phyloP scores from a whole-genome alignment of 2,888 invertebrate genomes.

The Tineola bisselliella region DNA sequence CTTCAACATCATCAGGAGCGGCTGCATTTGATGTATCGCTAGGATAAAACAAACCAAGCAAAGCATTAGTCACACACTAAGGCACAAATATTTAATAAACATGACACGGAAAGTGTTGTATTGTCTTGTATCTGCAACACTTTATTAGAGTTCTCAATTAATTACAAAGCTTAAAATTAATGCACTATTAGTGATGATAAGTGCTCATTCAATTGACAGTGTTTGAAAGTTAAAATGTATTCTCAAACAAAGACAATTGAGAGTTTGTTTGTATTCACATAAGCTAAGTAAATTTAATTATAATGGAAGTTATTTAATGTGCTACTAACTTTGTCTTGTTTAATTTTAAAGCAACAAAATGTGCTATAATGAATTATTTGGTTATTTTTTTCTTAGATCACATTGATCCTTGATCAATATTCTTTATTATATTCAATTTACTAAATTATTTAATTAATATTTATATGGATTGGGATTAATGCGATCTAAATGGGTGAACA shows the following conservation, averaged over 20 bases:
- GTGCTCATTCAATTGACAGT: conserved; percentile 56
- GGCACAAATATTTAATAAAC: conserved; percentile 49
- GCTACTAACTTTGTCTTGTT: conserved; percentile 38
- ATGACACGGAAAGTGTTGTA: conserved; percentile 27
- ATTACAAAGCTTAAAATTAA: conserved; percentile 62
- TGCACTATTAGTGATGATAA: conserved; percentile 59
- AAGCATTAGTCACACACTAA: conserved; percentile 69
- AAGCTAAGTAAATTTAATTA: conserved; percentile 30
- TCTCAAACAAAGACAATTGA: conserved; percentile 54
- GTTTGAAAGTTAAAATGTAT: conserved; percentile 16
- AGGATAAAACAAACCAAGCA: conserved; percentile 67
- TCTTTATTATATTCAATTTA: neutral
- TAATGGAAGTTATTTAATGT: conserved; percentile 43
- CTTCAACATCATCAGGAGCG: conserved; percentile 63
- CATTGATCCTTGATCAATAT: neutral
- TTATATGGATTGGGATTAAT: conserved; percentile 26
- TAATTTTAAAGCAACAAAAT: conserved; percentile 1
- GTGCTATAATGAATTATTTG: conserved; percentile 3
- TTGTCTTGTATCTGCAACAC: conserved; percentile 54
- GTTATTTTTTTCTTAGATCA: conserved; percentile 6
- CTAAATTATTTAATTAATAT: neutral
- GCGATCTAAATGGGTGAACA: conserved; percentile 44
- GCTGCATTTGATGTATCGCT: conserved; percentile 64
- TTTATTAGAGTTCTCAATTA: conserved; percentile 44
- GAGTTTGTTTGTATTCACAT: conserved; percentile 55